Evolutionary conservation across 1,140 invertebrate species (phyloP).

Genomic region (Drosophila tsacasi): DNA sequence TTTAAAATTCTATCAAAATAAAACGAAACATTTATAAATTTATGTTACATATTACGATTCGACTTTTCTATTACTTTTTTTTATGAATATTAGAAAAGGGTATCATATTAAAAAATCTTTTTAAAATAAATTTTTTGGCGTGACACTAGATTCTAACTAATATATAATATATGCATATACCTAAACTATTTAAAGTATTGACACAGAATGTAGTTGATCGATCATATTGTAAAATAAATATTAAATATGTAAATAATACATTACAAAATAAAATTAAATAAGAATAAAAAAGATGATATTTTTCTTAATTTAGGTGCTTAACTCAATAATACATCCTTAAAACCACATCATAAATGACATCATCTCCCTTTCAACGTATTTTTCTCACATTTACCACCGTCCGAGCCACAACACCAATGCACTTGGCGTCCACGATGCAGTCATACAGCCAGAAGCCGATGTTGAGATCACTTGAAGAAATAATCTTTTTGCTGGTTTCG

Average conservation of each 20-base stretch:
- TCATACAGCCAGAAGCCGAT: too few species aligned
- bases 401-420: too few species aligned
- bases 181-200: slow-evolving; percentile 11
- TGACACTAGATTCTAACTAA: neutral
- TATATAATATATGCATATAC: slow-evolving; percentile 1
- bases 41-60: neutral
- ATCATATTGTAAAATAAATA: slow-evolving; percentile 13
- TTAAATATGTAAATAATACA: slow-evolving; percentile 6
- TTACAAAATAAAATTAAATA: neutral
- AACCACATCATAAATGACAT: too few species aligned
- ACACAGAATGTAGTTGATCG: slow-evolving; percentile 3
- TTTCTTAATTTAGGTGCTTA: too few species aligned
- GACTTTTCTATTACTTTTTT: neutral
- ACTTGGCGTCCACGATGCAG: too few species aligned
- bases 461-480: too few species aligned
- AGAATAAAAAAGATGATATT: neutral
- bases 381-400: too few species aligned
- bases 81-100: neutral
- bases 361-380: too few species aligned
- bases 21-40: neutral
- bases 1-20: neutral
- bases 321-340: too few species aligned
- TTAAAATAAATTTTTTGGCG: neutral
- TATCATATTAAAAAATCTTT: neutral
- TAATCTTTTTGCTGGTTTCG: too few species aligned